These are phyloP conservation scores for Drosophila paranaensis DNA, from an alignment of 2,888 invertebrate species.

Conservation along the genomic window DNA sequence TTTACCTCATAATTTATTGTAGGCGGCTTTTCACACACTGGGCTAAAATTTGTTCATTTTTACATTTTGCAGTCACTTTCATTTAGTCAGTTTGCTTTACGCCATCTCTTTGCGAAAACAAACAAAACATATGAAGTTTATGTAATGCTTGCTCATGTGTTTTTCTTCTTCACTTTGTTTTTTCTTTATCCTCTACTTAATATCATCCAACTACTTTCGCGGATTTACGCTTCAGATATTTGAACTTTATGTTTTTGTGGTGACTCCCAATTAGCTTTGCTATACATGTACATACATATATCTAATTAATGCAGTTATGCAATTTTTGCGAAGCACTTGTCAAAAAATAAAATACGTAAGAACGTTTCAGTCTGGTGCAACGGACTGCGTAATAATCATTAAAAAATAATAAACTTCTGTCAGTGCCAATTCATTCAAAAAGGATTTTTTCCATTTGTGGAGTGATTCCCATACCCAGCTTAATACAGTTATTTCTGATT, in stretches of 20 bases:
- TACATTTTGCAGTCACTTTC: constrained; percentile 56
- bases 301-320: constrained; percentile 52
- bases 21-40: constrained; percentile 34
- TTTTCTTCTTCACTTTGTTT: neutral
- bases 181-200: constrained; percentile 50
- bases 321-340: constrained; percentile 35
- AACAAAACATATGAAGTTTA: constrained; percentile 46
- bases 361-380: neutral
- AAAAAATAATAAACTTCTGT: neutral
- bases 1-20: constrained; percentile 29
- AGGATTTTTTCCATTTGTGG: neutral
- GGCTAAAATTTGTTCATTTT: constrained; percentile 58
- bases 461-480: neutral
- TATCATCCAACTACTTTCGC: constrained; percentile 59
- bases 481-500: neutral
- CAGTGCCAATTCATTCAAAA: neutral
- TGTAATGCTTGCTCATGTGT: constrained; percentile 51
- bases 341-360: constrained; percentile 13
- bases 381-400: neutral
- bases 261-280: constrained; percentile 61
- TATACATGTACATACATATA: neutral
- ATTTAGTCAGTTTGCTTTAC: constrained; percentile 49
- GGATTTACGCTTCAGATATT: constrained; percentile 78
- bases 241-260: constrained; percentile 57
- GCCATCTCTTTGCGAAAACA: constrained; percentile 45